These are phyloP conservation scores for Gouania willdenowi DNA, from an alignment of 2,797 vertebrate genomes.

Conservation along the genomic window DNA sequence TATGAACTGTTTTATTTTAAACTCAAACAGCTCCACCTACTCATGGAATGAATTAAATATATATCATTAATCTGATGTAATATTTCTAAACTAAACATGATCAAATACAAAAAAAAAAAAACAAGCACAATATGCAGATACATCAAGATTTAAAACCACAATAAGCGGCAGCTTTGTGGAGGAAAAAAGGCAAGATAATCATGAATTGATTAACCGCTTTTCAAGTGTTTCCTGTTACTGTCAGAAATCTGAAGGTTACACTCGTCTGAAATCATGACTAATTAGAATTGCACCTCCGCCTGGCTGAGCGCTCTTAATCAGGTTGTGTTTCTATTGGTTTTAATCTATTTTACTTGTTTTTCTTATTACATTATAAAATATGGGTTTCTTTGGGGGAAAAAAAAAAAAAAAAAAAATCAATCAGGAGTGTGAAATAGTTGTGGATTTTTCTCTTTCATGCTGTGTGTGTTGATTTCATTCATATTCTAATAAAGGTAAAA, in stretches of 20 bases:
- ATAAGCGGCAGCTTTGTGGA: no score
- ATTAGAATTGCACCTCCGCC: background rate
- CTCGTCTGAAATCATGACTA: background rate
- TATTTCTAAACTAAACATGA: no score
- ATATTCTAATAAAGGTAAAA: background rate
- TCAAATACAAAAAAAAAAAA: no score
- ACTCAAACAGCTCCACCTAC: no score
- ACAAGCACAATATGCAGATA: no score
- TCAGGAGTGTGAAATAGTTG: background rate
- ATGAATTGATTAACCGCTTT: no score
- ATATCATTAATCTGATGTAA: no score
- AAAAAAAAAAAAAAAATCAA: background rate
- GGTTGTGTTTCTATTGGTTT: background rate
- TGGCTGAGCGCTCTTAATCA: background rate
- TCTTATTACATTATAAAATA: background rate
- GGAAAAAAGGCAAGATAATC: no score
- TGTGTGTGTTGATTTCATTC: background rate
- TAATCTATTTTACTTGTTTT: background rate
- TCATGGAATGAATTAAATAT: no score
- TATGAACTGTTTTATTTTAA: no score
- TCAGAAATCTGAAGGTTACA: background rate
- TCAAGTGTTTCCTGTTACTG: background rate
- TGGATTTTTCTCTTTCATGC: background rate
- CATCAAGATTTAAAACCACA: no score
- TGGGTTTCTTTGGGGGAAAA: slow-evolving; percentile 3